Evolutionary conservation across 2,888 invertebrate genomes (phyloP), one percentile per base, ranked within the genome.

Genomic region (Muschampia plurimacula): DNA sequence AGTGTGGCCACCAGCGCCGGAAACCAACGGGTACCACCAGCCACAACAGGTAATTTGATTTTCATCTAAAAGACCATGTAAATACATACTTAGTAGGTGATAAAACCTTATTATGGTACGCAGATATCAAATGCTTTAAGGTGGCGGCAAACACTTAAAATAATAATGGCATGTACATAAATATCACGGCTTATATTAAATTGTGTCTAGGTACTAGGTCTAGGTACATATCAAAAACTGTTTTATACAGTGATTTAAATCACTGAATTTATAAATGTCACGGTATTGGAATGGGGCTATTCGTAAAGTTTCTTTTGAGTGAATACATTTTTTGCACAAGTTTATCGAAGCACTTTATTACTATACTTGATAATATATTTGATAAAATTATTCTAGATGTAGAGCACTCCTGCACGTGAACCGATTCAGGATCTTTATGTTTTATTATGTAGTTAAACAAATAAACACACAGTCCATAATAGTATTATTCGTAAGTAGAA

Each of bases 1-100:
- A 84, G 97, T 97, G 90, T 98, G 98, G 98, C 98, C 98, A 78
- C 97, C 97, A 79, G 96, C 96, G 86, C 96, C 96, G 78, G 95
- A 96, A 88, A 96, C 96, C 78, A 95, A 95, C 90, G 95, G 95
- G 73, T 92, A 95, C 81, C 95, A 95, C 79, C 95, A 96, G 83
- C 79, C 93, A 87, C 95, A 95, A 86, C 96, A 96, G 96, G 96
- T 96, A 95, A 79, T 66, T 15, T 7, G 39, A 65, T 8, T 41
- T n/a, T 28, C n/a, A 32, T 59, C 12, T 9, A 59, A 13, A 13
- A 15, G 2, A 22, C 36, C 8, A 36, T 71, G 71, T 71, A 71
- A 49, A 71, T 71, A 70, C 4, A 52, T 52, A n/a, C 6, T 22
- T 13, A 32, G 41, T 65, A 85, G 79, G 80, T 62, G 77, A 78